These are phyloP conservation scores for Ctena decussata DNA, from an alignment of 2,888 invertebrate genomes.

Conservation along the genomic window DNA sequence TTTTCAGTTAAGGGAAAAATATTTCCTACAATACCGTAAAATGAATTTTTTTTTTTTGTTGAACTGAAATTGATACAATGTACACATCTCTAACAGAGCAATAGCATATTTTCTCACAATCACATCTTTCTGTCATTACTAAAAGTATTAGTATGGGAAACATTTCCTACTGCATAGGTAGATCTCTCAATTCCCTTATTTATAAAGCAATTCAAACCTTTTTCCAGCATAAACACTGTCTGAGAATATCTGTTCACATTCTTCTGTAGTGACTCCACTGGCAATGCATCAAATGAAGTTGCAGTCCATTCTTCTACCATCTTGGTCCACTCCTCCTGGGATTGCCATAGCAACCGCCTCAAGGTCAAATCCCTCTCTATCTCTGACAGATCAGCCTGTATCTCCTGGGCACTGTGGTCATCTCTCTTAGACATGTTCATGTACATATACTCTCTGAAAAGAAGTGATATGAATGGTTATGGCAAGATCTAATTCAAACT, in stretches of 20 bases:
- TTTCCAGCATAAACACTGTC: constrained; percentile 87
- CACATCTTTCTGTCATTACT: too few relatives aligned
- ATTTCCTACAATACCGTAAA: too few relatives aligned
- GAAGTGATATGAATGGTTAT: too few relatives aligned
- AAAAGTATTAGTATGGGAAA: too few relatives aligned
- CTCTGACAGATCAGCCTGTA: constrained; percentile 85
- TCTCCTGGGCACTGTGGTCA: constrained; percentile 82
- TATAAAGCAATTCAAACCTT: constrained; percentile 84
- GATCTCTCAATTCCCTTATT: too few relatives aligned
- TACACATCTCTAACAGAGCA: too few relatives aligned
- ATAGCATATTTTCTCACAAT: too few relatives aligned
- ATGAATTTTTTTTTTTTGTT: too few relatives aligned
- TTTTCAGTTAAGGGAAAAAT: too few relatives aligned
- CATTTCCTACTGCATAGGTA: too few relatives aligned
- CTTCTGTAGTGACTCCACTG: constrained; percentile 86
- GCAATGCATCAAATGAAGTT: constrained; percentile 83
- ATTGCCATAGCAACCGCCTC: constrained; percentile 86
- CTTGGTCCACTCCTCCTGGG: constrained; percentile 85
- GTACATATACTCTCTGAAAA: constrained; percentile 76
- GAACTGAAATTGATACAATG: too few relatives aligned
- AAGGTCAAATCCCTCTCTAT: constrained; percentile 86
- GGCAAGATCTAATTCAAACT: too few relatives aligned
- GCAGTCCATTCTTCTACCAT: constrained; percentile 85
- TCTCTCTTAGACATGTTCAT: constrained; percentile 77
- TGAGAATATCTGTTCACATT: constrained; percentile 86